Percentiles rank a stretch among this genome's conserved stretches.
Conservation (phyloP, 2,888 invertebrate species). For the Sesia apiformis region DNA sequence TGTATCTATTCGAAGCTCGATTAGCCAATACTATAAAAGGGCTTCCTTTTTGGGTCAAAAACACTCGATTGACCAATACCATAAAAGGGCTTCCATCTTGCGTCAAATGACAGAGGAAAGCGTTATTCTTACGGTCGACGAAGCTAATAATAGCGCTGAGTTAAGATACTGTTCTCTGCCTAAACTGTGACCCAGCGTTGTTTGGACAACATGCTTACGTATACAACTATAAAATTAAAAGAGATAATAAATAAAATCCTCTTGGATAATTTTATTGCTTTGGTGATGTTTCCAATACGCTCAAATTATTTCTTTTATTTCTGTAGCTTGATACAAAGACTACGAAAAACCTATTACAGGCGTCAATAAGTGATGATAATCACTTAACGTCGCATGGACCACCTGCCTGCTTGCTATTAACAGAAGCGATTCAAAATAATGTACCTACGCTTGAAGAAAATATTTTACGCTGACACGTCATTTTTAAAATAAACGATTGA, state of each 20-base stretch:
- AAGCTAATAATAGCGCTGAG: too few relatives aligned
- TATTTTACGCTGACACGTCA: too few relatives aligned
- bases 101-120: too few relatives aligned
- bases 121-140: too few relatives aligned
- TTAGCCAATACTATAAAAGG: too few relatives aligned
- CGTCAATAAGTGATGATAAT: background rate
- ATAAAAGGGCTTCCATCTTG: too few relatives aligned
- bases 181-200: background rate
- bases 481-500: too few relatives aligned
- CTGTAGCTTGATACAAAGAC: background rate
- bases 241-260: background rate
- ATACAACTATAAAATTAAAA: background rate
- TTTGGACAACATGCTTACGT: background rate
- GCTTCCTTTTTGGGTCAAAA: too few relatives aligned
- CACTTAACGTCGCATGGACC: background rate
- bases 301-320: background rate
- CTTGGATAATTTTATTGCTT: background rate
- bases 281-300: background rate
- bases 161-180: background rate
- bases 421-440: background rate
- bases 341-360: background rate
- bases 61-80: too few relatives aligned
- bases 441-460: background rate
- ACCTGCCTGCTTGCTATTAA: slow-evolving; percentile 4
- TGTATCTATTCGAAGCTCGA: too few relatives aligned